phyloP scores from a whole-genome alignment of 2,888 invertebrate species.

The Hyppa rectilinea region DNA sequence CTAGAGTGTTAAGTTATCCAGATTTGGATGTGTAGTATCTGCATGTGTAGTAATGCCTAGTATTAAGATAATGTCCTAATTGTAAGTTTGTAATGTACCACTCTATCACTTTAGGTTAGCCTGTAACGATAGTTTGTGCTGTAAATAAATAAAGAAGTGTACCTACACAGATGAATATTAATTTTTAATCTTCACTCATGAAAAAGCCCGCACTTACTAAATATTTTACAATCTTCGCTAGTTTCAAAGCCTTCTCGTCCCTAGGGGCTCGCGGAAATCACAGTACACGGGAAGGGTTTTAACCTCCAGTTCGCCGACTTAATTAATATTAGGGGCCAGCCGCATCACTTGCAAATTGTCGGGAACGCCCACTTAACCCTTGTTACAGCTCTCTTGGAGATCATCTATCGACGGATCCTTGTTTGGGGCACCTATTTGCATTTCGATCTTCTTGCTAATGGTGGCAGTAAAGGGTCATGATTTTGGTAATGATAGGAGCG shows the following conservation, averaged over 20 bases:
- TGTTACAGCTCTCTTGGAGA: conserved; percentile 44
- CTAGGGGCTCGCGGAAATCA: conserved; percentile 39
- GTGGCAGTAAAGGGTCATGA: conserved; percentile 25
- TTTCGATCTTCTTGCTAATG: conserved; percentile 46
- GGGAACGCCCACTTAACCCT: conserved; percentile 54
- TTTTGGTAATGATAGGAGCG: neutral
- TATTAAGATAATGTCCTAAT: too few species aligned
- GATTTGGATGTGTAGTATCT: too few species aligned
- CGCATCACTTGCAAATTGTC: conserved; percentile 63
- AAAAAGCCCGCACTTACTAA: neutral
- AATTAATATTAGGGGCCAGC: conserved; percentile 63
- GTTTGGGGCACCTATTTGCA: conserved; percentile 59
- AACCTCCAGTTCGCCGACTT: conserved; percentile 40
- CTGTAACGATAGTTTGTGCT: too few species aligned
- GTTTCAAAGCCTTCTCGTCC: conserved; percentile 33
- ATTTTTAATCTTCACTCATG: neutral
- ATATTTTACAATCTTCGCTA: conserved; percentile 25
- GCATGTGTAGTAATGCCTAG: too few species aligned
- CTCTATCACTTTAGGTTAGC: too few species aligned
- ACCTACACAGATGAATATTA: too few species aligned
- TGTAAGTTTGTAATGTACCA: too few species aligned
- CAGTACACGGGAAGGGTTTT: conserved; percentile 61
- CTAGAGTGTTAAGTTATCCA: too few species aligned
- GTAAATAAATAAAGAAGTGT: too few species aligned
- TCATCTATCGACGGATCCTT: conserved; percentile 54